Evolutionary conservation across 2,888 invertebrate genomes (phyloP), one percentile per base, ranked within the genome.

Genomic region (Tridacna crocea): DNA sequence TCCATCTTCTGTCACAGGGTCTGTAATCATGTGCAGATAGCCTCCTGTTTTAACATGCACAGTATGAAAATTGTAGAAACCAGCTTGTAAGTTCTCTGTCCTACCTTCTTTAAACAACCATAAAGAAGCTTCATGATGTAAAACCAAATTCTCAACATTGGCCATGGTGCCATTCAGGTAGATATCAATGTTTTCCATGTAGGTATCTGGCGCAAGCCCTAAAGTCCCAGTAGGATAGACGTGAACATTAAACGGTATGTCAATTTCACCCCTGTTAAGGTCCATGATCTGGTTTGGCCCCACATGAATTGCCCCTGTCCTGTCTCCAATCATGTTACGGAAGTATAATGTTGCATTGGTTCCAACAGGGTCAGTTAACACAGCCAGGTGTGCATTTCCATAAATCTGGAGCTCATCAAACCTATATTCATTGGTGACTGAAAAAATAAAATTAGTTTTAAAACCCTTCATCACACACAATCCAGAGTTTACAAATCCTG

Each of bases 321-420:
- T 79, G 78, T 92, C 92, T 26, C 92, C 91, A 27, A 92, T 92
- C 90, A 91, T 91, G 84, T 91, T 88, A 46, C 83, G 77, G 61
- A 92, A 92, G 79, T 80, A 81, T 27, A 92, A 72, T 10, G 77
- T 85, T 6, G 91, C 90, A 0, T 48, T 48, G 8, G 68, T 51
- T 46, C 84, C 81, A 10, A 87, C 83, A 8, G 90, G 88, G 17
- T 89, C 79, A 6, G 90, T 90, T 48, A 88, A 80, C 12, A 92
- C 84, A 0, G 92, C 92, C n/a, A 92, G 83, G 47, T 92, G 92
- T 0, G 91, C 92, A 22, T 84, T 84, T 8, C 92, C 92, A 65
- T 88, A 92, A n/a, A 92, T 90, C 82, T 92, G 92, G 13, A 92
- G 80, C 82, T 92, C 92, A 61, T 92, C 78, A 74, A 92, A 90